A percentile compares a stretch with the other conserved stretches of the same genome.
Conservation (phyloP, 2,797 vertebrate species). For the Enteromius mattozi region DNA sequence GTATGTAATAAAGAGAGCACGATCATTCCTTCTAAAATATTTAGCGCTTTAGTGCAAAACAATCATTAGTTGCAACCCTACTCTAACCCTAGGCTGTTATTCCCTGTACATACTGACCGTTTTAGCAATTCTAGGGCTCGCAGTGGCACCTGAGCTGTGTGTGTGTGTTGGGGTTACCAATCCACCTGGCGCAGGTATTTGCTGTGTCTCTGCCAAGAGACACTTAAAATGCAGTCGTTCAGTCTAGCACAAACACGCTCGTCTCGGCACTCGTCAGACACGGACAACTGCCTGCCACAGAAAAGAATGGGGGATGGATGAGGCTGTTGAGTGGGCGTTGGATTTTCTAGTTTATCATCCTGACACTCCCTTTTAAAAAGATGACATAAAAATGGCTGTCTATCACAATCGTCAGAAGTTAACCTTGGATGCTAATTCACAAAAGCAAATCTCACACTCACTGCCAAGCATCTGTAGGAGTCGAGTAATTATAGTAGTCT, state of each 20-base stretch:
- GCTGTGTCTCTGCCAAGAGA: conserved; percentile 75
- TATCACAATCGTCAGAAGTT: not conserved
- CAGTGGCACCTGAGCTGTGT: not conserved
- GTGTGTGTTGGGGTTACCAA: conserved; percentile 52
- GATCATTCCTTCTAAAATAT: not conserved
- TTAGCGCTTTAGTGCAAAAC: not conserved
- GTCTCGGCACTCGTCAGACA: conserved; percentile 62
- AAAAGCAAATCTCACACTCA: conserved; percentile 27
- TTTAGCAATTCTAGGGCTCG: not conserved
- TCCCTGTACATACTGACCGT: not conserved
- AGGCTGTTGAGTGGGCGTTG: conserved; percentile 5
- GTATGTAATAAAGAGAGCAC: not conserved
- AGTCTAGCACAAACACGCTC: conserved; percentile 76
- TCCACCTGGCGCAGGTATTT: conserved; percentile 77
- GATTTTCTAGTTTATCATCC: conserved; percentile 21
- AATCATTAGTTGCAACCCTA: not conserved
- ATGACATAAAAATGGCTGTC: not conserved
- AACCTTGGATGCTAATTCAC: conserved; percentile 22
- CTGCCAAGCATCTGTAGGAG: conserved; percentile 41
- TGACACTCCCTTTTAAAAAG: conserved; percentile 8
- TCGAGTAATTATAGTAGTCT: conserved; percentile 42
- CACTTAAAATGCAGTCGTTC: conserved; percentile 74
- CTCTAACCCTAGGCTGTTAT: not conserved
- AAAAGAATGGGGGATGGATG: conserved; percentile 32
- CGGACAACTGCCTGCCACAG: conserved; percentile 43